Evolutionary conservation across 2,797 vertebrate species (phyloP), one percentile per base, ranked within the genome.

Genomic region (Pelobates cultripes): DNA sequence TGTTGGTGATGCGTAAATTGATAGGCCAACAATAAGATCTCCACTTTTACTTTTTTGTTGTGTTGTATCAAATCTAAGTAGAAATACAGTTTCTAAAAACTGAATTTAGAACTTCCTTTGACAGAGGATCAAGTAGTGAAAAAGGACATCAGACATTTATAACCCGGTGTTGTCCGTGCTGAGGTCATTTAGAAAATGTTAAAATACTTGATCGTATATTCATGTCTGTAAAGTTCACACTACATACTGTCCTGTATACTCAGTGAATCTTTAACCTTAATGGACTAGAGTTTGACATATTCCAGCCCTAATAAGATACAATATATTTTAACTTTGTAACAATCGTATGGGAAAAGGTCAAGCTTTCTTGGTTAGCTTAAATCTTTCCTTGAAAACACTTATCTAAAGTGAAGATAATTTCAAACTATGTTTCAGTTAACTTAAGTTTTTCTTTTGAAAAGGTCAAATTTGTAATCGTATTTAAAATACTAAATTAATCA

Each of bases 401-500:
- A 66, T 76, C 61, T 71, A 79, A 75, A 71, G 51, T 67, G 57
- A 76, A 75, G 57, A 41, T 71, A 79, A 79, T 70, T 66, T 75
- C 66, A 40, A 77, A 43, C 71, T 73, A 1, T 2, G 7, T 75
- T 79, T 79, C 71, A 55, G 41, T 70, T 75, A 61, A 79, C 3
- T 51, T 61, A 61, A 10, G 3, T 79, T 79, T 75, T 47, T 79
- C 53, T 7, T 76, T n/a, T 57, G 45, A 67, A 57, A 83, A 80
- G 82, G 82, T 76, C 77, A 84, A 40, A 76, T 80, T 75, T 76
- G 7, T 75, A 45, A 43, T 70, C 8, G 72, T 68, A 77, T 64
- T 74, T 78, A 69, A 66, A 60, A 71, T 45, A 67, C 69, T 76
- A 79, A 71, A 72, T 83, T 79, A 79, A 83, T 79, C 77, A 79